Evolutionary conservation across 2,888 invertebrate genomes (phyloP).

Genomic region (Ophraella communa): DNA sequence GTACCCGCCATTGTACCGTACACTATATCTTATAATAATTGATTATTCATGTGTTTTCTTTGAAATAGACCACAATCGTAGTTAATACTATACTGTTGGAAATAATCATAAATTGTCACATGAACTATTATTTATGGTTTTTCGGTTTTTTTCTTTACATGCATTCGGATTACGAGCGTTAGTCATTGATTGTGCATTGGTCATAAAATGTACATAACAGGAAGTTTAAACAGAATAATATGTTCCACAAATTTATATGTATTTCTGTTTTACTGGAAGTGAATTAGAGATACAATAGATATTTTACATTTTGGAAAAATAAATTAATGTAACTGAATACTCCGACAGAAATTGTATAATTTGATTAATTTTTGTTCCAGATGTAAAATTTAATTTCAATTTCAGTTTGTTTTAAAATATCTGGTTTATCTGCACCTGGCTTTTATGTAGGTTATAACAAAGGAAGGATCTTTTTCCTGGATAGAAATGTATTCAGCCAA

Average conservation of each 20-base stretch:
- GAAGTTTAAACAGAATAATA: conserved; percentile 13
- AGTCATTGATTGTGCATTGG: conserved; percentile 25
- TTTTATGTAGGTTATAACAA: no score
- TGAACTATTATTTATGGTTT: conserved; percentile 29
- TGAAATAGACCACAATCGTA: conserved; percentile 26
- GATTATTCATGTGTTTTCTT: conserved; percentile 23
- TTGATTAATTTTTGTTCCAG: no score
- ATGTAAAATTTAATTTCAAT: no score
- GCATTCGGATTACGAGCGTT: conserved; percentile 9
- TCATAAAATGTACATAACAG: conserved; percentile 21
- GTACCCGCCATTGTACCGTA: conserved; percentile 2
- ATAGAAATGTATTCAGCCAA: no score
- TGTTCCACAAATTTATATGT: conserved; percentile 11
- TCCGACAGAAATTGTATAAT: not conserved
- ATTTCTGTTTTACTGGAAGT: conserved; percentile 8
- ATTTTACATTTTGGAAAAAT: not conserved
- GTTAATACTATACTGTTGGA: conserved; percentile 22
- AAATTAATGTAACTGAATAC: not conserved
- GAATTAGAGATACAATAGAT: conserved; percentile 7
- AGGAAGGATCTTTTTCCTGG: no score
- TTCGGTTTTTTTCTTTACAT: conserved; percentile 12
- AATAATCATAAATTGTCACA: conserved; percentile 29
- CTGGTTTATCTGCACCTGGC: no score
- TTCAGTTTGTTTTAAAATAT: no score
- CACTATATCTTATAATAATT: conserved; percentile 1